Percentiles rank a stretch among this genome's conserved stretches.
These are phyloP conservation scores for Petrocephalus zakoni DNA, from an alignment of 2,113 vertebrate species.

Conservation along the genomic window DNA sequence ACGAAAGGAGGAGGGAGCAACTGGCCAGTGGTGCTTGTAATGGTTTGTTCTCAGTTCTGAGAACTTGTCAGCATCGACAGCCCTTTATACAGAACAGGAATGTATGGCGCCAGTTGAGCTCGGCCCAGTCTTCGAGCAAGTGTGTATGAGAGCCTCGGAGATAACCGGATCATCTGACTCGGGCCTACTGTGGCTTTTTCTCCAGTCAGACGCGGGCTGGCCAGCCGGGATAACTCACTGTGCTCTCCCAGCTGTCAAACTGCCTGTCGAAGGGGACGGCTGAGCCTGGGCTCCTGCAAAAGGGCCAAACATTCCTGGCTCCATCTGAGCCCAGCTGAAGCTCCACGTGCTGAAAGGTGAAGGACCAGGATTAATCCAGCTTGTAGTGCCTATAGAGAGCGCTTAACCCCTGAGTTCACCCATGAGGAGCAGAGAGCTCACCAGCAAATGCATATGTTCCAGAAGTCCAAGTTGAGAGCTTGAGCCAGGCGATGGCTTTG, in stretches of 20 bases:
- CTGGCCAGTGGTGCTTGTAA: constrained; percentile 26
- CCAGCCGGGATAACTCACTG: neutral
- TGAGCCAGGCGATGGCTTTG: neutral
- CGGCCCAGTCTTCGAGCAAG: neutral
- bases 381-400: neutral
- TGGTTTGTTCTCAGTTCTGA: constrained; percentile 27
- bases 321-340: neutral
- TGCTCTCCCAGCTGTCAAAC: neutral
- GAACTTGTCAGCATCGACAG: constrained; percentile 30
- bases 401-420: neutral
- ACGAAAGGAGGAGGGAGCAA: neutral
- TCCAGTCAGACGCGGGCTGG: neutral
- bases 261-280: neutral
- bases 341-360: neutral
- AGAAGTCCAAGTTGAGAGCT: neutral
- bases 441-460: neutral
- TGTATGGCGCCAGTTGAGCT: neutral
- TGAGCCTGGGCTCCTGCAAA: neutral
- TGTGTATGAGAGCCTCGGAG: neutral
- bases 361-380: neutral
- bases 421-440: neutral
- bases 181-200: neutral
- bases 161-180: neutral
- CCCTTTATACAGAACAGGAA: constrained; percentile 18
- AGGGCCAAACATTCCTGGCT: constrained; percentile 9